Evolutionary conservation across 2,797 vertebrate species (phyloP), one percentile per base, ranked within the genome.

Genomic region (Rhabdomys pumilio): DNA sequence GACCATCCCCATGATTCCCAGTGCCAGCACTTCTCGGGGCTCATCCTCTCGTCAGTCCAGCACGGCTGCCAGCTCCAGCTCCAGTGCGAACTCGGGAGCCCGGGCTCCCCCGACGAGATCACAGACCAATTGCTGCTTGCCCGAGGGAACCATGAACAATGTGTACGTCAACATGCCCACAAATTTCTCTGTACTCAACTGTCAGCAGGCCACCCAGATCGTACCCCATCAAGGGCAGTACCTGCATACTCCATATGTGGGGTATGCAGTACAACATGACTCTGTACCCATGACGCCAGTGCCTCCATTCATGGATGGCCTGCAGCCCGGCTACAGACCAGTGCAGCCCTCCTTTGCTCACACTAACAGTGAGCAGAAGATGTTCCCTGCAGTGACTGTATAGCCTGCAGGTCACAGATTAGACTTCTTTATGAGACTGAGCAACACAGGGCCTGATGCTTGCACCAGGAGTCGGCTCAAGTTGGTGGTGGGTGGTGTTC

Each of bases 81-180:
- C 99, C 91, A 99, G 99, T 0, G 99, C 99, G 93, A 99, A 99
- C 5, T 99, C 99, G 0, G 98, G 98, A 50, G 98, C 98, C 96
- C 98, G 99, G 10, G 98, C 98, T 0, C 98, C 99, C 0, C 99
- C 99, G 0, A 99, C 99, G 6, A 98, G 99, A 80, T 99, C 99
- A 1, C 99, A 99, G 98, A 99, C 99, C 97, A 99, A 99, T 98
- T 99, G 99, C 97, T 99, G 99, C 69, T 98, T 99, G 44, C 99
- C 99, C 0, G 99, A 99, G 29, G 99, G 99, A 97, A 99, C 99
- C 94, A 99, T 99, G 99, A 99, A 99, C 96, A 99, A 99, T 0
- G 99, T 99, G 94, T 99, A 99, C 0, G 99, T 99, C 97, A 99
- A 99, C 98, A 99, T 99, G 99, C 99, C 99, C 44, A 99, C 99